Evolutionary conservation across 2,113 vertebrate species (phyloP), one percentile per base, ranked within the genome.

Genomic region (Daphoenositta chrysoptera): DNA sequence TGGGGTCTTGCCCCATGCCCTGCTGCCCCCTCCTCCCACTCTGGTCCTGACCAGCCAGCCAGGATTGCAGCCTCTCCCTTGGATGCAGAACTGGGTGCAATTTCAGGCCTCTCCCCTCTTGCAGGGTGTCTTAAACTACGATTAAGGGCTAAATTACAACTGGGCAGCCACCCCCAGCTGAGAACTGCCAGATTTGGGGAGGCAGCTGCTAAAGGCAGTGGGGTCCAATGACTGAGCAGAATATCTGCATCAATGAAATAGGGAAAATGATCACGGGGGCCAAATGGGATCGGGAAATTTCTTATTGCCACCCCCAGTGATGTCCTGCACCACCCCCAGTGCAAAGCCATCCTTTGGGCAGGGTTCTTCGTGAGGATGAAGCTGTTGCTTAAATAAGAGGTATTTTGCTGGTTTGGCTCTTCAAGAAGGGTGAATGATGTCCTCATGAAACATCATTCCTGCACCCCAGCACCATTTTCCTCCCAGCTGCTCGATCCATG

Each of bases 141-240:
- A 90, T 83, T 86, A 95, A 94, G 39, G 56, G 27, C 35, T 92
- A 81, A 88, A 86, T 88, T 86, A 58, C 69, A 66, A 47, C 50
- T 7, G 39, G 79, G 71, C 85, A 94, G 58, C 45, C 2, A 0
- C 44, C 37, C 70, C 71, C 13, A 27, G 64, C n/a, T 1, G 3
- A 70, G 58, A 93, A 81, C 58, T 0, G 0, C 71, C 83, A 47
- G 42, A 50, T 54, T 2, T 77, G 47, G 30, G 47, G 58, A 83
- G 71, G 58, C 35, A 65, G 54, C 33, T 79, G 13, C 64, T 64
- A 68, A 84, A 56, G 40, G 31, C 0, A 5, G 48, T 33, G 39
- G 35, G 64, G 42, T 63, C 24, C 18, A 70, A 61, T 3, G 1
- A 64, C 7, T 3, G 2, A 71, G 8, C 14, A 15, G 1, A 81